phyloP scores from a whole-genome alignment of 2,113 vertebrate genomes.

The Hyperoodon ampullatus region DNA sequence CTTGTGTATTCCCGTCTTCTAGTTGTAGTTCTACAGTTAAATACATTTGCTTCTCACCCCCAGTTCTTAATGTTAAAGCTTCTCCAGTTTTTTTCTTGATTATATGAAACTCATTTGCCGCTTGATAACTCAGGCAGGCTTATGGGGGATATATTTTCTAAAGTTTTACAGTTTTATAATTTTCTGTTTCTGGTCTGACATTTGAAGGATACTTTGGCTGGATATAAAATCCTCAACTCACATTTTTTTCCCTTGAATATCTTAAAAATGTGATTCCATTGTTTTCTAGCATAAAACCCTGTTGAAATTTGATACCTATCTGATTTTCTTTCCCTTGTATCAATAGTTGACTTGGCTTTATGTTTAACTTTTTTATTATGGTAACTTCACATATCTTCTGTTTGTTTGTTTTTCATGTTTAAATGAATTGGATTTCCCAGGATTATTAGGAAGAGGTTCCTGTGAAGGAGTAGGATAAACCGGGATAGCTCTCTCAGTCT shows the following conservation, averaged over 20 bases:
- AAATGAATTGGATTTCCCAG: slow-evolving; percentile 34
- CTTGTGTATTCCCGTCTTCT: neutral
- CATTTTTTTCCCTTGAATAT: neutral
- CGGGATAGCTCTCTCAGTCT: neutral
- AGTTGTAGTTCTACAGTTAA: neutral
- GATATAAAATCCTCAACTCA: neutral
- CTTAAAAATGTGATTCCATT: neutral
- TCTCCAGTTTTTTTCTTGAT: neutral
- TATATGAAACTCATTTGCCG: neutral
- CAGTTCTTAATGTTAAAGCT: neutral
- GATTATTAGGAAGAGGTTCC: neutral
- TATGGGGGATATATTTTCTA: neutral
- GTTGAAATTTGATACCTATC: neutral
- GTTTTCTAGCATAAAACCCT: slow-evolving; percentile 1
- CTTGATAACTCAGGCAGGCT: neutral
- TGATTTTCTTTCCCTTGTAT: neutral
- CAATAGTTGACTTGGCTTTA: neutral
- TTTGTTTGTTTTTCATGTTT: neutral
- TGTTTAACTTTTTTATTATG: neutral
- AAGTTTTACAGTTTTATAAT: neutral
- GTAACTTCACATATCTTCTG: neutral
- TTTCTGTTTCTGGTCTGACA: neutral
- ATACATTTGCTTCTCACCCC: neutral
- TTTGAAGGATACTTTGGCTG: neutral
- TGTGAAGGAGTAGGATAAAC: neutral